Conservation (phyloP, 2,113 vertebrate genomes). For the Halcyon senegalensis region DNA sequence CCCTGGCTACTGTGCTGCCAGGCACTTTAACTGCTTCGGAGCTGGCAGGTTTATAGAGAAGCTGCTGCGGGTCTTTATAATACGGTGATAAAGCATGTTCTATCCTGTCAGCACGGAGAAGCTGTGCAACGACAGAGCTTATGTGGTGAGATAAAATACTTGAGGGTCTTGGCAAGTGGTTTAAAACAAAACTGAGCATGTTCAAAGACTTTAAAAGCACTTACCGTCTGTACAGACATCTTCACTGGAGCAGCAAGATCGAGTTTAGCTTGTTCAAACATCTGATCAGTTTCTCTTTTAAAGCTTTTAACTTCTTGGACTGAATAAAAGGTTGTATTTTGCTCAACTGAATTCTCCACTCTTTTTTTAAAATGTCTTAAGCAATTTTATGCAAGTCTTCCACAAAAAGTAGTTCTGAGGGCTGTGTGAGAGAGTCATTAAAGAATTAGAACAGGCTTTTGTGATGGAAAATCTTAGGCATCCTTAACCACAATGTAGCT, state of each 20-base stretch:
- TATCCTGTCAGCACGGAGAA: neutral
- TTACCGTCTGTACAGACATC: neutral
- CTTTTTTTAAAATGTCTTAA: neutral
- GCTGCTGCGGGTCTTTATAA: neutral
- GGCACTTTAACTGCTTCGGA: neutral
- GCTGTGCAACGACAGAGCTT: neutral
- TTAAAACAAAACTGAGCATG: neutral
- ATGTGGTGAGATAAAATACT: neutral
- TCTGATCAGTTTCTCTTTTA: neutral
- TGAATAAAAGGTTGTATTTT: neutral
- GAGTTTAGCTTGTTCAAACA: neutral
- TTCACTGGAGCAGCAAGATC: neutral
- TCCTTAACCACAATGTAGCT: neutral
- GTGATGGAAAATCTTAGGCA: slow-evolving; percentile 16
- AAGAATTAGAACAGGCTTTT: neutral
- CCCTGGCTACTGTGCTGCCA: neutral
- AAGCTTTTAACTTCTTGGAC: neutral
- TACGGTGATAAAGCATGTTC: neutral
- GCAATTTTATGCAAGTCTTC: neutral
- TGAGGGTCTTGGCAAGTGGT: neutral
- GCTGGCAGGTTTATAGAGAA: neutral
- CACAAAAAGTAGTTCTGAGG: neutral
- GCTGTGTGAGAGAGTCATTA: neutral
- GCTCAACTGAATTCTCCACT: neutral
- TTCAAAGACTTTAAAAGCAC: neutral